Conservation (phyloP, 2,888 invertebrate genomes). For the Drosophila kokeensis region DNA sequence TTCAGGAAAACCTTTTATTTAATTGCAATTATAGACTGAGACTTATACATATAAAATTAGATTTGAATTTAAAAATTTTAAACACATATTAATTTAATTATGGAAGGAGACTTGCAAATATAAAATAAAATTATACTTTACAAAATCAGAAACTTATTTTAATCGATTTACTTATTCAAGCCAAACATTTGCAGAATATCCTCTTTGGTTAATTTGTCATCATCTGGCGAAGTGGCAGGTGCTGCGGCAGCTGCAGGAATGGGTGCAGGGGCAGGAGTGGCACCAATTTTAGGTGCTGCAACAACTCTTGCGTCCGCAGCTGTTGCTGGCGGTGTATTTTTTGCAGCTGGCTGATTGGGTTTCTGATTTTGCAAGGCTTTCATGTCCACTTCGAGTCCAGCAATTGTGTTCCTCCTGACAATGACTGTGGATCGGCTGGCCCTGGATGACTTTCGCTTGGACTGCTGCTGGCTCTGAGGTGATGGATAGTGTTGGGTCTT, state of each 20-base stretch:
- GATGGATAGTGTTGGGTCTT: conserved; percentile 41
- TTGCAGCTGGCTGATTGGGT: not conserved
- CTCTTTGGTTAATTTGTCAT: conserved; percentile 56
- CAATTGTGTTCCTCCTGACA: conserved; percentile 13
- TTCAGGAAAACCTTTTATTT: no score
- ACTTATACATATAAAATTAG: not conserved
- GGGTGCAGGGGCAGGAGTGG: not conserved
- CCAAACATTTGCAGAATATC: conserved; percentile 66
- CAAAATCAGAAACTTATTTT: not conserved
- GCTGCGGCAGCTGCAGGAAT: not conserved
- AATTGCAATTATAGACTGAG: no score
- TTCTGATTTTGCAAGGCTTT: not conserved
- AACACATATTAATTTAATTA: not conserved
- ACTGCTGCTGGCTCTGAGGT: not conserved
- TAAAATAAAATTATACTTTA: not conserved
- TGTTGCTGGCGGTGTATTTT: not conserved
- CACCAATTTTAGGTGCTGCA: not conserved
- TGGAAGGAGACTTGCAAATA: no score
- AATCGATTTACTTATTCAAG: conserved; percentile 23
- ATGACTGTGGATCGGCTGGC: not conserved
- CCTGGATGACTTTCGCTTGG: not conserved
- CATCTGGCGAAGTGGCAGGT: conserved; percentile 11
- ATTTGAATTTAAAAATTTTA: not conserved
- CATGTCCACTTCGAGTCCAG: not conserved
- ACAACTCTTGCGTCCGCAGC: not conserved